Conservation (phyloP, 64 coral and sea anemone genomes). For the Montipora foliosa region DNA sequence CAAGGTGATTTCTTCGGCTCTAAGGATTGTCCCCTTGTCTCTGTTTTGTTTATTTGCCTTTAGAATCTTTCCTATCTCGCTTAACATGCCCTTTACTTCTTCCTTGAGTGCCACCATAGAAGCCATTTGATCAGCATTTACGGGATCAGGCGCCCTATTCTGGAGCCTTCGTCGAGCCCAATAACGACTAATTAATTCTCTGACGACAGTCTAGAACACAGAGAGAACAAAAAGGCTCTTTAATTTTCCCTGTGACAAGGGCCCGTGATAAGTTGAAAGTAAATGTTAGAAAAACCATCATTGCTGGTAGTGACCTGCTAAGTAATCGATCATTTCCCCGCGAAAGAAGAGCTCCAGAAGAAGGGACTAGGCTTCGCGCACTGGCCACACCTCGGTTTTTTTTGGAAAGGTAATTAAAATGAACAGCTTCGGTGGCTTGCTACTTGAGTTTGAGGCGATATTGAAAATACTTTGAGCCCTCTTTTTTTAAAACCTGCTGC, state of each 20-base stretch:
- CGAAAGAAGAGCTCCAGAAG: too few species aligned
- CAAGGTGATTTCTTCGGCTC: constrained; percentile 2
- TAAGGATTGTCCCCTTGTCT: constrained; percentile 9
- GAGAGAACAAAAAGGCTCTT: neutral
- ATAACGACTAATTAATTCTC: constrained; percentile 68
- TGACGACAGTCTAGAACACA: constrained; percentile 45
- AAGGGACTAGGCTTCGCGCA: too few species aligned
- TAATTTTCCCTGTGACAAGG: neutral
- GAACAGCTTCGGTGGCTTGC: too few species aligned
- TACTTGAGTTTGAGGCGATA: too few species aligned
- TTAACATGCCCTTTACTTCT: constrained; percentile 63
- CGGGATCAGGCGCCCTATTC: neutral
- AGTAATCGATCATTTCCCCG: too few species aligned
- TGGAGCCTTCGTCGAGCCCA: constrained; percentile 43
- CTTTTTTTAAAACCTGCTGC: too few species aligned
- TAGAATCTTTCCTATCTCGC: constrained; percentile 70
- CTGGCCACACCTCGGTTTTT: too few species aligned
- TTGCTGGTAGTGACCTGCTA: too few species aligned
- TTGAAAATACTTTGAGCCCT: too few species aligned
- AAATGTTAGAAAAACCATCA: too few species aligned
- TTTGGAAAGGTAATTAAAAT: too few species aligned
- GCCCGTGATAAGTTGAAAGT: too few species aligned
- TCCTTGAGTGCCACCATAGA: constrained; percentile 51
- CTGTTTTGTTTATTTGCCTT: constrained; percentile 40
- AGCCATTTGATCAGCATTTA: constrained; percentile 22